These are phyloP conservation scores for Hippoglossus hippoglossus DNA, from an alignment of 2,797 vertebrate genomes.

Conservation along the genomic window DNA sequence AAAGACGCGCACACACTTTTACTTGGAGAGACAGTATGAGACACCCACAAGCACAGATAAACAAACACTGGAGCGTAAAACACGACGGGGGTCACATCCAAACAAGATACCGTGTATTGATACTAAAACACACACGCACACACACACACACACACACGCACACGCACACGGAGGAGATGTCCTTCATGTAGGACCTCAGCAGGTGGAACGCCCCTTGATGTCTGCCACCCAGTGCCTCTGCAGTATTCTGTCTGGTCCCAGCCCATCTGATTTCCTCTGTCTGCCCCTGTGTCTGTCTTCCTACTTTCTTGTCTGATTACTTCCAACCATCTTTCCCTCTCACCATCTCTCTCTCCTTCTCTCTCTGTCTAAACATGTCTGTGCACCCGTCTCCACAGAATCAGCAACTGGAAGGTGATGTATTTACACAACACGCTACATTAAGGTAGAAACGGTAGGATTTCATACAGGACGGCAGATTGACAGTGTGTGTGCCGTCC, in stretches of 20 bases:
- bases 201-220: constrained; percentile 45
- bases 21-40: constrained; percentile 30
- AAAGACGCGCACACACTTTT: background rate
- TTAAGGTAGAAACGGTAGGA: constrained; percentile 4
- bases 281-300: constrained; percentile 41
- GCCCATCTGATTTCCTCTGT: constrained; percentile 60
- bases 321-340: constrained; percentile 38
- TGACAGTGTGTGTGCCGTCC: constrained; percentile 18
- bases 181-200: constrained; percentile 68
- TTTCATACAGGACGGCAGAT: constrained; percentile 11
- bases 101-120: constrained; percentile 55
- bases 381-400: constrained; percentile 32
- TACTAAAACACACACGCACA: constrained; percentile 10
- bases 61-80: constrained; percentile 57
- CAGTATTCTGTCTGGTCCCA: constrained; percentile 54
- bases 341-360: constrained; percentile 17
- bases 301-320: constrained; percentile 47
- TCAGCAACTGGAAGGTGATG: constrained; percentile 6
- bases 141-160: constrained; percentile 9
- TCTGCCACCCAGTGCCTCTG: constrained; percentile 43
- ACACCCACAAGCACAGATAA: constrained; percentile 53
- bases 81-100: constrained; percentile 38
- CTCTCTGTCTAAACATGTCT: constrained; percentile 37
- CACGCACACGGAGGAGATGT: constrained; percentile 41
- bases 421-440: background rate